Conservation (phyloP, 2,888 invertebrate species). For the Eumerus sabulonum region DNA sequence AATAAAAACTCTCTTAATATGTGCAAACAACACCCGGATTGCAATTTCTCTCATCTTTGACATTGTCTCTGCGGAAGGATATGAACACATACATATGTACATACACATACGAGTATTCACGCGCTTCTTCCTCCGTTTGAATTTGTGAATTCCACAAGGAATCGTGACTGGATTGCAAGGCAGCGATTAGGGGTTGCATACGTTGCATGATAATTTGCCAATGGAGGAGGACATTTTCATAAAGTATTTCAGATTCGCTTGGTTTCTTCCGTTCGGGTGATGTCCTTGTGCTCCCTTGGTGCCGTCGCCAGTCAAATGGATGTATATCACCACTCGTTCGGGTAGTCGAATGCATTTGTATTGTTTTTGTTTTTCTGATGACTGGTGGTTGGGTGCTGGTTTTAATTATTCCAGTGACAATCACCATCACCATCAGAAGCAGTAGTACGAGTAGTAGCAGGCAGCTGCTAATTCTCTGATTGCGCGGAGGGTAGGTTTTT, state of each 20-base stretch:
- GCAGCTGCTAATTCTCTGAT: conserved; percentile 25
- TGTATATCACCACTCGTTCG: no score
- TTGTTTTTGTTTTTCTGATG: conserved; percentile 15
- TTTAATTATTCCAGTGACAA: conserved; percentile 57
- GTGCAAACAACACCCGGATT: conserved; percentile 58
- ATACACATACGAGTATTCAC: neutral
- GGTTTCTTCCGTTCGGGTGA: neutral
- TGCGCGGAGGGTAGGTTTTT: conserved; percentile 1
- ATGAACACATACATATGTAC: no score
- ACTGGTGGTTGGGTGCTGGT: conserved; percentile 15
- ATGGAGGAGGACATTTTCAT: conserved; percentile 54
- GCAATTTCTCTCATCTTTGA: conserved; percentile 42
- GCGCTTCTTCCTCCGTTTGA: conserved; percentile 44
- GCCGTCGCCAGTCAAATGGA: no score
- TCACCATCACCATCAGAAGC: conserved; percentile 13
- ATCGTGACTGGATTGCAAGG: conserved; percentile 67
- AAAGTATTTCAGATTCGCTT: conserved; percentile 9
- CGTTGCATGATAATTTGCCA: conserved; percentile 67
- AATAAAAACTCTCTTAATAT: conserved; percentile 67
- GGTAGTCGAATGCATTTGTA: neutral
- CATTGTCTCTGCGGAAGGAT: neutral
- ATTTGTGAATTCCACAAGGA: conserved; percentile 55
- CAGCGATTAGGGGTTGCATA: conserved; percentile 66
- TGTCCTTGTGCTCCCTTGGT: neutral
- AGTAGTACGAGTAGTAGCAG: no score